These are phyloP conservation scores for Apodemia duryi DNA, from an alignment of 2,888 invertebrate species.

Conservation along the genomic window DNA sequence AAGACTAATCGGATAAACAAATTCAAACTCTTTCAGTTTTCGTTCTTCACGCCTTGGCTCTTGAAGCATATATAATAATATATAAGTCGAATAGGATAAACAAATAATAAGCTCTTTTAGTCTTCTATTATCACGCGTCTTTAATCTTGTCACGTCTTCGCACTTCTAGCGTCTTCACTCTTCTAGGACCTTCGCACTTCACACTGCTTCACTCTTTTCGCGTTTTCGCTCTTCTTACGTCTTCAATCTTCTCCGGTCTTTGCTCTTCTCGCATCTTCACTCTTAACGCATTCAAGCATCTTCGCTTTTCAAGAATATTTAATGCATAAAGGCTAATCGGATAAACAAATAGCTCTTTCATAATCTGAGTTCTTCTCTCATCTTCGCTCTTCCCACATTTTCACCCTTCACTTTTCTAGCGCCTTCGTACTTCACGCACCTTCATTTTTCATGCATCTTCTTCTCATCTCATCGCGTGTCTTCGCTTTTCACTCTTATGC, in stretches of 20 bases:
- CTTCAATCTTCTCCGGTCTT: slow-evolving; percentile 1
- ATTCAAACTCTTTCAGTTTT: too few relatives aligned
- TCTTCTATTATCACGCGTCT: background rate
- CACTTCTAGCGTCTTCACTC: background rate
- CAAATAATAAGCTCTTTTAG: too few relatives aligned
- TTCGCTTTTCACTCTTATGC: slow-evolving; percentile 19
- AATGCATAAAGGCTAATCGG: too few relatives aligned
- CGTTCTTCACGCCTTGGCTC: too few relatives aligned
- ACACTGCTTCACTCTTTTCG: background rate
- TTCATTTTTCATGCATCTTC: slow-evolving; percentile 19
- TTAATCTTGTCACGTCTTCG: slow-evolving; percentile 13
- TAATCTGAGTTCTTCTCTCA: too few relatives aligned
- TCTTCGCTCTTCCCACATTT: background rate
- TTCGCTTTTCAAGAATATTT: background rate
- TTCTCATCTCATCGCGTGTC: slow-evolving; percentile 12
- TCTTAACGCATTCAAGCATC: slow-evolving; percentile 21
- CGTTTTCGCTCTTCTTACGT: slow-evolving; percentile 16
- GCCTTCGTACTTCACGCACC: slow-evolving; percentile 16
- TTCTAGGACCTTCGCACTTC: too few relatives aligned
- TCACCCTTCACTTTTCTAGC: background rate
- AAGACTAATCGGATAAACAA: too few relatives aligned
- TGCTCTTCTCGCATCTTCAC: slow-evolving; percentile 16
- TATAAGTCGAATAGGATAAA: too few relatives aligned
- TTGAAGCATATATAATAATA: too few relatives aligned
- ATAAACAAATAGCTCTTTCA: too few relatives aligned